phyloP scores from a whole-genome alignment of 1,140 invertebrate species.

The Diprion similis region DNA sequence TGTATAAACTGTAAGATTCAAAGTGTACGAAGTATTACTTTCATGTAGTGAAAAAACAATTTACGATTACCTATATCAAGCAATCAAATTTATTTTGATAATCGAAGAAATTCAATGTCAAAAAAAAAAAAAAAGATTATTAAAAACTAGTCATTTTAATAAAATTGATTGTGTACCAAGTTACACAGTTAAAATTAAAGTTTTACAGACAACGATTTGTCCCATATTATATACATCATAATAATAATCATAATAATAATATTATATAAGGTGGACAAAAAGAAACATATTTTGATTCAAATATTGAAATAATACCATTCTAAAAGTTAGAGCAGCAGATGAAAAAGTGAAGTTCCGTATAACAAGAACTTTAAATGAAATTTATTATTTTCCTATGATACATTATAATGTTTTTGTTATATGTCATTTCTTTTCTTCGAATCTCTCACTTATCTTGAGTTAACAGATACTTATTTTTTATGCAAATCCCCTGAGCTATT shows the following conservation, averaged over 20 bases:
- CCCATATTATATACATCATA: no score
- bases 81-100: conserved; percentile 1
- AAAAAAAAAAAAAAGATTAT: not conserved
- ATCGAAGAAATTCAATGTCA: not conserved
- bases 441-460: not conserved
- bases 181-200: not conserved
- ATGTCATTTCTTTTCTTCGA: not conserved
- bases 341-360: no score
- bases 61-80: not conserved
- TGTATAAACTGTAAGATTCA: not conserved
- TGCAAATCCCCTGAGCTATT: not conserved
- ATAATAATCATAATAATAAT: no score
- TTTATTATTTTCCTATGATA: not conserved
- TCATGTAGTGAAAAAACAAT: not conserved
- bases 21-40: not conserved
- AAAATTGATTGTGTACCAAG: not conserved
- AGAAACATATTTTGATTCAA: not conserved
- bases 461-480: conserved; percentile 8
- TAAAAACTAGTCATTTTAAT: conserved; percentile 8
- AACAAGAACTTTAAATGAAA: no score
- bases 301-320: not conserved
- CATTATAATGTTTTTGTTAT: not conserved
- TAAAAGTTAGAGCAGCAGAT: not conserved
- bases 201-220: not conserved
- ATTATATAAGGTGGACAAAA: no score